phyloP scores from a whole-genome alignment of 2,797 vertebrate species.

The Bucorvus abyssinicus region DNA sequence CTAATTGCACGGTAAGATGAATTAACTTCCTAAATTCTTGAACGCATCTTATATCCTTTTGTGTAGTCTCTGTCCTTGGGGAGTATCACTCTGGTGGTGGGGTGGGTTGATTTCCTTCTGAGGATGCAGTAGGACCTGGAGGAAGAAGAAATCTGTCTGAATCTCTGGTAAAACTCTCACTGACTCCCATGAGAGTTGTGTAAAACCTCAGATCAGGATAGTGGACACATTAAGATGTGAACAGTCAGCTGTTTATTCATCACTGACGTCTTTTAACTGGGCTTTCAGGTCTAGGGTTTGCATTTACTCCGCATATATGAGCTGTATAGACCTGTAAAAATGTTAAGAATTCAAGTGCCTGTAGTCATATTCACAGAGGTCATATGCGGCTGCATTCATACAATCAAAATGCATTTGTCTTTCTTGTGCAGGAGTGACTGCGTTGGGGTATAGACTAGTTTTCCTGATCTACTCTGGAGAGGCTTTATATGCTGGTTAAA shows the following conservation, averaged over 20 bases:
- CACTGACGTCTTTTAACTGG: not conserved
- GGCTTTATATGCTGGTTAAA: not conserved
- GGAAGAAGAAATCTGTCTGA: not conserved
- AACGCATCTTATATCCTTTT: not conserved
- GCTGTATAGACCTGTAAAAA: not conserved
- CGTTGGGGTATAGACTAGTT: not conserved
- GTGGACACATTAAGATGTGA: not conserved
- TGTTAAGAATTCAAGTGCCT: not conserved
- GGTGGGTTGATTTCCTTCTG: not conserved
- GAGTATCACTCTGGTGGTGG: not conserved
- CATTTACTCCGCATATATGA: not conserved
- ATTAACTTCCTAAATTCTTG: not conserved
- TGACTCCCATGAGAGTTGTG: not conserved
- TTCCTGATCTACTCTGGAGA: not conserved
- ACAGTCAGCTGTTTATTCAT: not conserved
- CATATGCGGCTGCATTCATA: not conserved
- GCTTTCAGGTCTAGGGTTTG: not conserved
- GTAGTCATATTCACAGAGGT: not conserved
- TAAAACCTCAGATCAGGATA: not conserved
- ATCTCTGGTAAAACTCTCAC: not conserved
- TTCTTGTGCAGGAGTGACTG: not conserved
- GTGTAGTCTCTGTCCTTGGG: not conserved
- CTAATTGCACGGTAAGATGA: not conserved
- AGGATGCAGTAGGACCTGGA: not conserved
- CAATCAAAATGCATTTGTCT: not conserved